phyloP scores from a whole-genome alignment of 2,113 vertebrate species.

The Rhadina sibilatrix region DNA sequence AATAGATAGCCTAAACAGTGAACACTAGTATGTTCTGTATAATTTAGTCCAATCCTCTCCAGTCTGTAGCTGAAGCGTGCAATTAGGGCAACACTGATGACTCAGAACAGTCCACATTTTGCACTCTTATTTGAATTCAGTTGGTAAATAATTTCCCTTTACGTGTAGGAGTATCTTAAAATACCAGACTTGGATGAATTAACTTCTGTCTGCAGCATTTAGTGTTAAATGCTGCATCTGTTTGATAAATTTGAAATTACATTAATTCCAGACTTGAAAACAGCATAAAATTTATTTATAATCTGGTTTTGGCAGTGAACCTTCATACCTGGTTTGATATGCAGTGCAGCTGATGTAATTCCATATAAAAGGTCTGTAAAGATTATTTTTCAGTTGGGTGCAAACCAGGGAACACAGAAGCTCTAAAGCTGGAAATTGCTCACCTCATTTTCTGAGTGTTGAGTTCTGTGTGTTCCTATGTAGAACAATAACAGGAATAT shows the following conservation, averaged over 20 bases:
- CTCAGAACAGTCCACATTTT: constrained; percentile 71
- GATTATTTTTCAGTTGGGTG: neutral
- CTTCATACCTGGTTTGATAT: neutral
- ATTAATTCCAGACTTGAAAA: neutral
- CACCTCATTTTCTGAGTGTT: neutral
- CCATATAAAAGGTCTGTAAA: neutral
- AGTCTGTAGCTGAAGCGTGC: constrained; percentile 73
- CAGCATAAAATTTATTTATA: neutral
- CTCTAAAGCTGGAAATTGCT: neutral
- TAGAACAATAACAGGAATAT: neutral
- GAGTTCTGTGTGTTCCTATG: neutral
- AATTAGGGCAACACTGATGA: constrained; percentile 74
- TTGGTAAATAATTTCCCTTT: constrained; percentile 68
- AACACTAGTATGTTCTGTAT: constrained; percentile 71
- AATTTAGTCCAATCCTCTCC: constrained; percentile 78
- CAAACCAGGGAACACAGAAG: neutral
- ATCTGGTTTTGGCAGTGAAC: neutral
- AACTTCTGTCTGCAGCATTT: constrained; percentile 28
- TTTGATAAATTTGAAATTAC: constrained; percentile 20
- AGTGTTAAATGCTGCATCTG: neutral
- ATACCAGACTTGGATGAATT: constrained; percentile 38
- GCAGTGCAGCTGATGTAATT: neutral
- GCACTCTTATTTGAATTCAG: constrained; percentile 56
- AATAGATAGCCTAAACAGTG: constrained; percentile 81
- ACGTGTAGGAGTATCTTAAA: constrained; percentile 18